A percentile compares a stretch with the other conserved stretches of the same genome.
phyloP scores from a whole-genome alignment of 1,140 invertebrate genomes.

The Zaprionus lachaisei region DNA sequence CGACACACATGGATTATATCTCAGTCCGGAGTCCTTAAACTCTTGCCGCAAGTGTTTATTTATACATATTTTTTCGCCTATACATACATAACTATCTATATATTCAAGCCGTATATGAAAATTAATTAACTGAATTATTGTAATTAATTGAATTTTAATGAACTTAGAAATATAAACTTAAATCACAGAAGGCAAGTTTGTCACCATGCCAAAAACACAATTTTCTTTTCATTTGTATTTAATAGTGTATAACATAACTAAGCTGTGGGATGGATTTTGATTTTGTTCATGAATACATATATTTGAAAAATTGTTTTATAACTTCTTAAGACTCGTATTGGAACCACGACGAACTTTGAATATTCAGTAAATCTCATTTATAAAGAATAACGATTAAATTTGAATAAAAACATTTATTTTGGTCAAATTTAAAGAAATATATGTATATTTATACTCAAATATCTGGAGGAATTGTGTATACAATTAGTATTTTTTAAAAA shows the following conservation, averaged over 20 bases:
- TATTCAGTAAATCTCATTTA: background rate
- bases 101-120: slow-evolving; percentile 52
- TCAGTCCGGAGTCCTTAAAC: slow-evolving; percentile 54
- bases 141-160: slow-evolving; percentile 72
- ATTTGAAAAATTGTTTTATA: background rate
- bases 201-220: slow-evolving; percentile 64
- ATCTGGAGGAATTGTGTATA: background rate
- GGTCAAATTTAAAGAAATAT: background rate
- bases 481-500: background rate
- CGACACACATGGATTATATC: slow-evolving; percentile 44
- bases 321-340: background rate
- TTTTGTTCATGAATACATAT: background rate
- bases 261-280: background rate
- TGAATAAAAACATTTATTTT: slow-evolving; percentile 6
- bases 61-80: slow-evolving; percentile 25
- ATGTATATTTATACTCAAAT: slow-evolving; percentile 8
- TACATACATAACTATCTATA: slow-evolving; percentile 45
- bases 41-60: slow-evolving; percentile 62
- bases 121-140: slow-evolving; percentile 69
- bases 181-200: slow-evolving; percentile 70
- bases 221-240: slow-evolving; percentile 1
- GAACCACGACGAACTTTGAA: background rate
- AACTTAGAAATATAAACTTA: slow-evolving; percentile 71
- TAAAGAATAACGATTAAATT: slow-evolving; percentile 2
- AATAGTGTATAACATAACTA: background rate